Base-by-base conservation (phyloP, 92 coral and sea anemone genomes). In the Hydrozoanthus gracilis region DNA sequence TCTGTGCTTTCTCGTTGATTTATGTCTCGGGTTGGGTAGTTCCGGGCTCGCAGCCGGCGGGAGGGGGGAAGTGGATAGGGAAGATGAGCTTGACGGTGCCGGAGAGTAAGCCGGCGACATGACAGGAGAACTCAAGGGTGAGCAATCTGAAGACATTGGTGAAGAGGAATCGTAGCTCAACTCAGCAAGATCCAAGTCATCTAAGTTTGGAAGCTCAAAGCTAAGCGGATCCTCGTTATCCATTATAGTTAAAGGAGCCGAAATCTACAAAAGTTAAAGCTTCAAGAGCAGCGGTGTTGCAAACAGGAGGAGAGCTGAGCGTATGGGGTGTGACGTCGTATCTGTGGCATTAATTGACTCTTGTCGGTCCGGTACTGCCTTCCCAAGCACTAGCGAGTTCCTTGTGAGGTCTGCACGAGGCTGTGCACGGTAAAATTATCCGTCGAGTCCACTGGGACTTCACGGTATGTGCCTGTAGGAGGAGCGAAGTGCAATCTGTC, bases 361-460 rank as follows among this genome's bases (percentile, higher is more conserved):
- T 35, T 14, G 17, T 45, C 15, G 75, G 45, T 51, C 74, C 73
- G 15, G 73, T 4, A 18, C 17, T 6, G 27, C 85, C 72, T 80
- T 12, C 20, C 82, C 88, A 70, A 73, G 55, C 87, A 87, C 94
- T 75, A 91, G 92, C 88, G 95, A 86, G 92, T 90, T 48, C 15
- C 85, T 46, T 80, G 1, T 80, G 73, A 80, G 60, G 56, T 50
- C 72, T 50, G 85, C 85, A 80, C 85, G 85, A 80, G 85, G 85
- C 74, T 47, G 20, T 83, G 85, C 91, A 86, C 64, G 73, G 89
- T 94, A 91, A 93, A 93, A 92, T 77, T 92, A 86, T 93, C 91
- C 86, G 87, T 86, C 84, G 55, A 88, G 86, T 93, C 98, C 96
- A 77, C 86, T 87, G 98, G 94, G 98, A 93, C 86, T 93, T 90